Conservation (phyloP, 2,888 invertebrate genomes). For the Platypus cylindrus region DNA sequence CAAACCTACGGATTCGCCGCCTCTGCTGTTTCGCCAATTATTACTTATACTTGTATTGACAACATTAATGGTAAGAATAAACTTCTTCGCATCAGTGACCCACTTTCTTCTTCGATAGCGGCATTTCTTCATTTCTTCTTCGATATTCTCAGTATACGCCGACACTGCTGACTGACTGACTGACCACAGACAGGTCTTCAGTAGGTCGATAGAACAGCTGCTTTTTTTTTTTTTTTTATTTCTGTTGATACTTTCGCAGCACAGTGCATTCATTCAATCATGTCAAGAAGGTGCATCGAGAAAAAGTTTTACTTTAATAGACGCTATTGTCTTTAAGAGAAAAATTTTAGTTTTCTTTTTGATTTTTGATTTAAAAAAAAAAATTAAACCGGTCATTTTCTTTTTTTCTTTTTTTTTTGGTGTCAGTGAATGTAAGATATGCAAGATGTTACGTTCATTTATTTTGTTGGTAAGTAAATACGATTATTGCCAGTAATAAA, state of each 20-base stretch:
- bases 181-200: slow-evolving; percentile 17
- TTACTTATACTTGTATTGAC: slow-evolving; percentile 2
- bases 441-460: slow-evolving; percentile 20
- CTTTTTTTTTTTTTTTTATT: no score
- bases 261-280: slow-evolving; percentile 9
- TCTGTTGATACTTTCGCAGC: slow-evolving; percentile 6
- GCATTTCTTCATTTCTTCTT: slow-evolving; percentile 11
- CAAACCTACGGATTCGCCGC: slow-evolving; percentile 7
- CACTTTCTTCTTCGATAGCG: slow-evolving; percentile 12
- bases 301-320: slow-evolving; percentile 5
- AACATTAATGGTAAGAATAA: slow-evolving; percentile 6
- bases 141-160: slow-evolving; percentile 9
- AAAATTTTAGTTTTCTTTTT: slow-evolving; percentile 5
- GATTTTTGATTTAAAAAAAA: background rate
- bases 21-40: slow-evolving; percentile 11
- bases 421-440: slow-evolving; percentile 12
- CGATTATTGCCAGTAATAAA: no score
- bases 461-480: slow-evolving; percentile 19
- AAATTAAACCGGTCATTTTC: background rate
- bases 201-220: slow-evolving; percentile 16
- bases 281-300: slow-evolving; percentile 7
- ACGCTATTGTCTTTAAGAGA: slow-evolving; percentile 3
- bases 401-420: slow-evolving; percentile 5
- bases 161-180: slow-evolving; percentile 20
- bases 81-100: slow-evolving; percentile 10